Percentiles rank a stretch among this genome's conserved stretches.
Conservation (phyloP, 1,140 invertebrate species). For the Cepaea nemoralis region DNA sequence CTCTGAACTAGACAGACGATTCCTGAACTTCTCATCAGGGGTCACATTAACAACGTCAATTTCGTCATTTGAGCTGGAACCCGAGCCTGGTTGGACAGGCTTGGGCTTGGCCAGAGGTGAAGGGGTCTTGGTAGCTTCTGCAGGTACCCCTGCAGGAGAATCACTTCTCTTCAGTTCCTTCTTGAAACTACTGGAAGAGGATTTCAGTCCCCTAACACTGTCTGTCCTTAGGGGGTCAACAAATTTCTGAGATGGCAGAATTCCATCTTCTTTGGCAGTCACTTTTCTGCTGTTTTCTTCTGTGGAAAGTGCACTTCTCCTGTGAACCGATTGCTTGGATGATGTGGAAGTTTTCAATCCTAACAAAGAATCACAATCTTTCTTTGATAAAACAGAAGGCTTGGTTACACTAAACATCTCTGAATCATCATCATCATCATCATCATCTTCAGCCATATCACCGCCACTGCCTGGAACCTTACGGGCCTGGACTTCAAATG, state of each 20-base stretch:
- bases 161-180: neutral
- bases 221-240: neutral
- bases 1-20: neutral
- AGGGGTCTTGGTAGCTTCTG: neutral
- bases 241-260: neutral
- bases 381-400: neutral
- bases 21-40: neutral
- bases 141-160: neutral
- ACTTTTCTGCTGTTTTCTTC: neutral
- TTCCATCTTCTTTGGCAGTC: neutral
- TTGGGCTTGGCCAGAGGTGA: too few species aligned
- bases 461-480: neutral
- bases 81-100: neutral
- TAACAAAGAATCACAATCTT: neutral
- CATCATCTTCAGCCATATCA: neutral
- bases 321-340: neutral
- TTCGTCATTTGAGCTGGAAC: neutral
- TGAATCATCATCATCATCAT: neutral
- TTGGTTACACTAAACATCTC: neutral
- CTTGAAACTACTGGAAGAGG: too few species aligned
- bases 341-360: neutral
- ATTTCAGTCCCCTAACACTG: neutral
- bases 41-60: slow-evolving; percentile 16
- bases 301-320: neutral
- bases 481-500: slow-evolving; percentile 8